Percentiles rank a stretch among this genome's conserved stretches.
Evolutionary conservation across 2,113 vertebrate genomes (phyloP).

Genomic region (Donacobius atricapilla): DNA sequence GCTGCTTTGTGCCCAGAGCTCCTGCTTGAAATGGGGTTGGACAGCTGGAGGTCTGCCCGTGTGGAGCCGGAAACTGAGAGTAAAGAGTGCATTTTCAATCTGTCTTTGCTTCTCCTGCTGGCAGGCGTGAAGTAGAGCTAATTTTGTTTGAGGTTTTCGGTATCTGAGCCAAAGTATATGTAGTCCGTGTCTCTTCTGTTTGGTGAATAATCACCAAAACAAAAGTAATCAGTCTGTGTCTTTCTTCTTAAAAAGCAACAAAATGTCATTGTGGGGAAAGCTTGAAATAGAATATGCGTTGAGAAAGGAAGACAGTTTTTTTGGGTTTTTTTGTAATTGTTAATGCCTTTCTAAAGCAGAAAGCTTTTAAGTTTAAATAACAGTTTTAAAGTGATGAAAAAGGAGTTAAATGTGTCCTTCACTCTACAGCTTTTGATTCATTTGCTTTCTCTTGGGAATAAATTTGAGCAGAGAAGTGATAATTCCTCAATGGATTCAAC

Average conservation of each 20-base stretch:
- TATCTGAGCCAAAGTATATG: not conserved
- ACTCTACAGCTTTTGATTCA: not conserved
- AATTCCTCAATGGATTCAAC: not conserved
- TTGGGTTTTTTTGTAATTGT: not conserved
- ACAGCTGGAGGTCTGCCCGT: not conserved
- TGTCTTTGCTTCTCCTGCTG: not conserved
- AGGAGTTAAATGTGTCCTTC: not conserved
- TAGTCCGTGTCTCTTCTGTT: not conserved
- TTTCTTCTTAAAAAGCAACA: not conserved
- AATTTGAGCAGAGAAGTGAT: not conserved
- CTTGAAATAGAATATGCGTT: not conserved
- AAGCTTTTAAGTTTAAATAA: not conserved
- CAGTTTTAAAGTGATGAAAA: not conserved
- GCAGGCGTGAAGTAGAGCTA: not conserved
- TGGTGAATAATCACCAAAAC: not conserved
- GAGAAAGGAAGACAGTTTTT: not conserved
- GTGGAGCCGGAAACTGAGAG: fast-evolving
- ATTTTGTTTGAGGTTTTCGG: not conserved
- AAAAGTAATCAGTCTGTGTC: not conserved
- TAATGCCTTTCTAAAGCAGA: not conserved
- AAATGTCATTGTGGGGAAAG: not conserved
- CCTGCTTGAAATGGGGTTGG: not conserved
- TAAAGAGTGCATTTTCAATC: not conserved
- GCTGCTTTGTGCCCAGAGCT: not conserved
- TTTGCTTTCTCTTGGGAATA: not conserved